Conservation (phyloP, 2,113 vertebrate species). For the Caretta caretta region DNA sequence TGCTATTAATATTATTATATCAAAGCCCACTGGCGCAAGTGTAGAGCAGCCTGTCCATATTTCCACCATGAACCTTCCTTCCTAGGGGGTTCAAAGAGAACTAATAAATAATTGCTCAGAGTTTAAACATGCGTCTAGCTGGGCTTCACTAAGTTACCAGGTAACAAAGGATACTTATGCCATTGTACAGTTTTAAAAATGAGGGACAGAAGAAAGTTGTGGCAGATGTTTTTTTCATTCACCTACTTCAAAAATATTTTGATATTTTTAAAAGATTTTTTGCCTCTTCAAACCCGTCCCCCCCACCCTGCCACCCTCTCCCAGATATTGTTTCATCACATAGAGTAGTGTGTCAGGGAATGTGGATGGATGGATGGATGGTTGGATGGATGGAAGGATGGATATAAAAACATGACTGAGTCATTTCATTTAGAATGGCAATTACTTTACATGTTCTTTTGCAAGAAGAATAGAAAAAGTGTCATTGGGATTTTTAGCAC, state of each 20-base stretch:
- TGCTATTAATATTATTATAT: neutral
- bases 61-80: neutral
- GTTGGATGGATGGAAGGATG: too few relatives aligned
- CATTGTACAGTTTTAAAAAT: fast-evolving
- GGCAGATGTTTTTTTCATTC: neutral
- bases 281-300: neutral
- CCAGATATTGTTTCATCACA: neutral
- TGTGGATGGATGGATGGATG: neutral
- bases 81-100: neutral
- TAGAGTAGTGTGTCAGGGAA: neutral
- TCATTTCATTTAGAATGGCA: neutral
- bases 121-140: neutral
- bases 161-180: neutral
- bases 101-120: neutral
- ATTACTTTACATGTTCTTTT: neutral
- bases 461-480: constrained; percentile 14
- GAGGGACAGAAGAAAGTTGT: neutral
- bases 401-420: neutral
- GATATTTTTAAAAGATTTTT: neutral
- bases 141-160: neutral
- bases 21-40: neutral
- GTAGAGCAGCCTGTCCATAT: neutral
- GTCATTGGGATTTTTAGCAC: neutral
- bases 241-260: neutral
- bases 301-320: neutral